These are phyloP conservation scores for Fregata magnificens DNA, from an alignment of 2,113 vertebrate species.

Conservation along the genomic window DNA sequence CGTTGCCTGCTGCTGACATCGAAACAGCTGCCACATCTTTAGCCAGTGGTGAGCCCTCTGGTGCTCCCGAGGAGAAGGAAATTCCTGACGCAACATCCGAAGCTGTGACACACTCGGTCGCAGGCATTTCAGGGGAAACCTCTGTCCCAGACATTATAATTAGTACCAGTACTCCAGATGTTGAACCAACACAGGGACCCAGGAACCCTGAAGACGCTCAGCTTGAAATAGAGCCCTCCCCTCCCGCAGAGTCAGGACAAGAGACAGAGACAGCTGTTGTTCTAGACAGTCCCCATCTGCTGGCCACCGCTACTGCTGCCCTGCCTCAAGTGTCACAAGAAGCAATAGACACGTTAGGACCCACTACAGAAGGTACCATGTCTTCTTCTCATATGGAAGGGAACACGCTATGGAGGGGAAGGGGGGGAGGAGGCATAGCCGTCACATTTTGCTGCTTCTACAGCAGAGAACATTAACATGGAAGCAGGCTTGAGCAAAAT, in stretches of 20 bases:
- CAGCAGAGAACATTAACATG: background rate
- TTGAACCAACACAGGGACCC: constrained; percentile 34
- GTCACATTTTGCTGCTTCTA: background rate
- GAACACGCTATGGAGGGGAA: background rate
- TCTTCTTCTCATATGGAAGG: background rate
- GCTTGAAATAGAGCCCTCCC: constrained; percentile 49
- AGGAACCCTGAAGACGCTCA: constrained; percentile 55
- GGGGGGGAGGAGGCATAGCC: background rate
- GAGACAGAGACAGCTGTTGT: constrained; percentile 11
- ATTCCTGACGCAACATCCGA: constrained; percentile 38
- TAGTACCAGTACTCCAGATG: constrained; percentile 59
- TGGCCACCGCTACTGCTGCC: constrained; percentile 20
- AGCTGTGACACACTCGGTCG: background rate
- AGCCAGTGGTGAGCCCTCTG: constrained; percentile 40
- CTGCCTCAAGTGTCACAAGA: constrained; percentile 53
- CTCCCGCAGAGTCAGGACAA: constrained; percentile 20
- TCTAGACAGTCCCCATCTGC: constrained; percentile 13
- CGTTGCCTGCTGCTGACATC: background rate
- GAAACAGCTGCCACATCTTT: background rate
- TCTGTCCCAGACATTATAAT: constrained; percentile 22
- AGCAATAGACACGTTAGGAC: constrained; percentile 23
- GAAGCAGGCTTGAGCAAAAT: background rate
- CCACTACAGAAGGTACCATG: constrained; percentile 68
- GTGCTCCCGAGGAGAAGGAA: constrained; percentile 41
- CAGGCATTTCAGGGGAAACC: constrained; percentile 55